These are phyloP conservation scores for Heptranchias perlo DNA, from an alignment of 2,113 vertebrate species.

Conservation along the genomic window DNA sequence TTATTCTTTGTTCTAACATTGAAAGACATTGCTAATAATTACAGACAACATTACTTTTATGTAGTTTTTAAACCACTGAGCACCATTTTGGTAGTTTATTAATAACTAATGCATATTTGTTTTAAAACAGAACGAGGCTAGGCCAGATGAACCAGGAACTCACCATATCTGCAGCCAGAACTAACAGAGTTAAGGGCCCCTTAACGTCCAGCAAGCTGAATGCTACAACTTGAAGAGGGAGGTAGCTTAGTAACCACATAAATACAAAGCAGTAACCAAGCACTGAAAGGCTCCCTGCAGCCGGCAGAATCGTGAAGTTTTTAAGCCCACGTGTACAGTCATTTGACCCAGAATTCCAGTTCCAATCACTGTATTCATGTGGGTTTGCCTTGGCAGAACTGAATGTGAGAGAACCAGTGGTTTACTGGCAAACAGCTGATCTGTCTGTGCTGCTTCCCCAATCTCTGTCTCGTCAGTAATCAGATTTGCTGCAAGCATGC, in stretches of 20 bases:
- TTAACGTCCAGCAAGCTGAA: background rate
- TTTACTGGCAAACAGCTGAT: background rate
- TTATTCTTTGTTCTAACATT: background rate
- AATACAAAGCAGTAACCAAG: slow-evolving; percentile 28
- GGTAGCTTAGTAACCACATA: slow-evolving; percentile 21
- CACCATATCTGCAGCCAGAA: background rate
- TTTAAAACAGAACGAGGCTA: background rate
- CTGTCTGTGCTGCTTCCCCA: background rate
- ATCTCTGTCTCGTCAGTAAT: background rate
- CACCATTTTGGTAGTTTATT: background rate
- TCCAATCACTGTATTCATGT: background rate
- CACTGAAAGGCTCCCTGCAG: background rate
- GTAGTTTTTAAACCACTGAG: background rate
- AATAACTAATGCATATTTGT: background rate
- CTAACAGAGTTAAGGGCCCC: background rate
- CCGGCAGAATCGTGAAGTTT: background rate
- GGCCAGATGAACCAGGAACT: background rate
- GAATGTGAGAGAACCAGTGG: background rate
- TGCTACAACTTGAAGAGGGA: background rate
- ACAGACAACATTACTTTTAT: background rate
- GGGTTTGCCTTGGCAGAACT: background rate
- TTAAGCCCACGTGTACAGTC: background rate
- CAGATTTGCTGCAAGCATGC: background rate
- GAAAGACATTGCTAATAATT: background rate
- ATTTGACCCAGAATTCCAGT: background rate